Conservation (phyloP, 2,797 vertebrate species). For the Micrastur ruficollis region DNA sequence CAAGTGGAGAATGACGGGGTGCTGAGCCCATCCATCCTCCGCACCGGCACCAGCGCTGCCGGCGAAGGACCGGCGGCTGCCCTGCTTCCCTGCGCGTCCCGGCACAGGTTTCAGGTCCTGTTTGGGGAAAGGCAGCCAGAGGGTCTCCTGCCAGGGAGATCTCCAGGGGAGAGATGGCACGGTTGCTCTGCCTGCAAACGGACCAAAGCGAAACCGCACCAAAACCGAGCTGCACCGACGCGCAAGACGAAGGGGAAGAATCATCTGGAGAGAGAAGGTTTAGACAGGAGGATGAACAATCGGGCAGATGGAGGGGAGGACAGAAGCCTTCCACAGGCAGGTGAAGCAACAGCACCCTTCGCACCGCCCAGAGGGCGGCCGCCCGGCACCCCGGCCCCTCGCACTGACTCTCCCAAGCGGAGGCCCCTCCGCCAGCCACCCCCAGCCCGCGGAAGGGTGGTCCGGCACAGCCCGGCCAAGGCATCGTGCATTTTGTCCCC, state of each 20-base stretch:
- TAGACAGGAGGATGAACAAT: neutral
- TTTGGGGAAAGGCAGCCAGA: neutral
- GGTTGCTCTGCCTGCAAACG: neutral
- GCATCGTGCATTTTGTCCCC: rapidly evolving
- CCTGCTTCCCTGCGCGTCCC: neutral
- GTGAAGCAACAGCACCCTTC: rapidly evolving
- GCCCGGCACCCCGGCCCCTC: neutral
- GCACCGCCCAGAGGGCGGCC: neutral
- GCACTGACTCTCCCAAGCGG: neutral
- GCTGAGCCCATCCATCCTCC: neutral
- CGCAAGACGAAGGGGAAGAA: neutral
- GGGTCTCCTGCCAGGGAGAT: neutral
- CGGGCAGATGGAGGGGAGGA: neutral
- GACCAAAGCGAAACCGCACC: neutral
- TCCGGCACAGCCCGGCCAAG: rapidly evolving
- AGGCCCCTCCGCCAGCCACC: neutral
- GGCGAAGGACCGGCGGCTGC: neutral
- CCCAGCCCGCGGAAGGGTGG: neutral
- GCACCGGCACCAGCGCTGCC: neutral
- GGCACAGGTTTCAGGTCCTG: neutral
- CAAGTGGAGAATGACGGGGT: neutral
- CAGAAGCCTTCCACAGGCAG: neutral
- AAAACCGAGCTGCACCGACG: neutral
- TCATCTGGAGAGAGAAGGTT: neutral
- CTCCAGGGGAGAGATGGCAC: neutral